Evolutionary conservation across 2,797 vertebrate species (phyloP), one percentile per base, ranked within the genome.

Genomic region (Sebastes elongatus): DNA sequence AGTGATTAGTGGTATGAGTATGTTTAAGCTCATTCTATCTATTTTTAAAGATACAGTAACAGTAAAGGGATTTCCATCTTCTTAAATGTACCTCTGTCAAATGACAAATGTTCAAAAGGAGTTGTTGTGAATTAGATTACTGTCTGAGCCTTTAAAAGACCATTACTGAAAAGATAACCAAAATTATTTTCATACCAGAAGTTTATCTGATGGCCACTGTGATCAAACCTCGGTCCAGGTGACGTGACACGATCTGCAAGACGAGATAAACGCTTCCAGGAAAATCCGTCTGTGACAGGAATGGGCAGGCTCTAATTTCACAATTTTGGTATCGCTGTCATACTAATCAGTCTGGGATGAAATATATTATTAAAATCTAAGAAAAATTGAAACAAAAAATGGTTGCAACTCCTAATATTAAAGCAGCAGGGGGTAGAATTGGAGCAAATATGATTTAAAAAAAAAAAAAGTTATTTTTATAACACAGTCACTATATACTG

Each of bases 241-340:
- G 53, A 72, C 52, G n/a, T 16, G 38, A 82, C 30, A 64, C 18
- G 5, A 33, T 71, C 18, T 56, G 25, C 4, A 32, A 61, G 22
- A 64, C 2, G 8, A 73, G 62, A 75, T 60, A 69, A 65, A 65
- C 7, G 0, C 9, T 74, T 63, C 16, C 53, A 56, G 42, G 64
- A 66, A 81, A 73, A 55, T 57, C 4, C 4, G 55, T 62, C 52
- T 59, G 53, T 59, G 49, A 67, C 18, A 16, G 2, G 13, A 59
- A 76, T 23, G 38, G 30, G 27, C 16, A 14, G 33, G 66, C 33
- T 46, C 30, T 35, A 22, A 70, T 76, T 73, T 28, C 56, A 70
- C 18, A 32, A 53, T 0, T 20, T 25, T 33, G 42, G 42, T 46
- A 0, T 46, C 0, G 42, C 42, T 46, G 16, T 46, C 16, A 18